These are phyloP conservation scores for Rhynchophorus ferrugineus DNA, from an alignment of 1,140 invertebrate species.

Conservation along the genomic window DNA sequence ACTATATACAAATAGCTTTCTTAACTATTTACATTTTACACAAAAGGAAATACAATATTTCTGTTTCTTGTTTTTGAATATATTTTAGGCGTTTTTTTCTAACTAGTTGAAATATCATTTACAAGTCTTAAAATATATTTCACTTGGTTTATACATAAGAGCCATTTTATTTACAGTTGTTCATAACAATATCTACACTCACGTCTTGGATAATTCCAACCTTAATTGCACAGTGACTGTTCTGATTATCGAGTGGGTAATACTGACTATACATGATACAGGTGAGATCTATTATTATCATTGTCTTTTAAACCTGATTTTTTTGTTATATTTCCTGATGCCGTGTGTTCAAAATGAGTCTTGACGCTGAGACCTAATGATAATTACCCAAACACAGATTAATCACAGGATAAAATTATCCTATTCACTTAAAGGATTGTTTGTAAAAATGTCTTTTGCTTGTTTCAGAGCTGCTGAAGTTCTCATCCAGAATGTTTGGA, in stretches of 20 bases:
- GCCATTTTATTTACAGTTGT: constrained; percentile 25
- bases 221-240: constrained; percentile 24
- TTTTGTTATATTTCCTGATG: constrained; percentile 4
- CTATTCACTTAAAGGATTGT: constrained; percentile 9
- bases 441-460: constrained; percentile 21
- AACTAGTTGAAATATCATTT: constrained; percentile 11
- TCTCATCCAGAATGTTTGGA: constrained; percentile 37
- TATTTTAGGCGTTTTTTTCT: constrained; percentile 5
- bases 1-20: constrained; percentile 21
- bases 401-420: neutral
- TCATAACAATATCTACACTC: constrained; percentile 27
- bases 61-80: constrained; percentile 5
- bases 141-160: constrained; percentile 14
- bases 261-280: constrained; percentile 4
- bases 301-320: neutral
- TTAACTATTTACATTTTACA: constrained; percentile 16
- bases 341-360: neutral
- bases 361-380: neutral
- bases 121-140: constrained; percentile 15
- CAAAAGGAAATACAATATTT: constrained; percentile 9
- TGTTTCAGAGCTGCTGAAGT: neutral
- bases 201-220: constrained; percentile 16
- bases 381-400: neutral
- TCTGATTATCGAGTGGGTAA: constrained; percentile 10
- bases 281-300: neutral